Evolutionary conservation across 2,797 vertebrate genomes (phyloP), one percentile per base, ranked within the genome.

Genomic region (Anomalospiza imberbis): DNA sequence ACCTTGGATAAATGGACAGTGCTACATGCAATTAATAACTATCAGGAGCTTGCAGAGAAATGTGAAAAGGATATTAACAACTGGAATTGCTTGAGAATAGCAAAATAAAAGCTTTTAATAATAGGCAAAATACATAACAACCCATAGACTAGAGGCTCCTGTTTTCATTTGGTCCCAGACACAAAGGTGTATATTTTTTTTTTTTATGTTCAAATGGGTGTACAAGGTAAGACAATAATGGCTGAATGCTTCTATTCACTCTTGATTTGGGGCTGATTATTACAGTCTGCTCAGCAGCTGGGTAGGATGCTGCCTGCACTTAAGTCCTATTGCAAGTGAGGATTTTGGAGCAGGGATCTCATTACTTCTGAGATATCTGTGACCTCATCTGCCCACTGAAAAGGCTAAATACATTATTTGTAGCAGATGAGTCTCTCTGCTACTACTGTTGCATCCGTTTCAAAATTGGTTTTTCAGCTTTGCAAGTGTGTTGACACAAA

Each of bases 11-110:
- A 85, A 94, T 2, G 19, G 70, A 84, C 53, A 86, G 32, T 82
- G 42, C 74, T 72, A 79, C 3, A 5, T 36, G 29, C 92, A 94
- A 94, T 95, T 90, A 96, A 7, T 85, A 94, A 89, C 48, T 87
- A 63, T 36, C 58, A 84, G 45, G 20, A 81, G 70, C 50, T 82
- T 78, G 74, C 61, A 92, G 80, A 89, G 73, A 84, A 89, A 94
- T 67, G n/a, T 38, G 80, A 86, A 93, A 32, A 91, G 34, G 78
- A 62, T 77, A 91, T 80, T 96, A 94, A 70, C 21, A 79, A 74
- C 20, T 58, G 57, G 71, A 92, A 93, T 78, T 85, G 51, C 34
- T 66, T 57, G 12, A 72, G 10, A 78, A 88, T 7, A 80, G 45
- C 36, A 89, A 93, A 93, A 62, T 0, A 0, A 58, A 93, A 88